Base-by-base conservation (phyloP, 35 echinoderm and acorn worm species). In the Strongylocentrotus purpuratus region DNA sequence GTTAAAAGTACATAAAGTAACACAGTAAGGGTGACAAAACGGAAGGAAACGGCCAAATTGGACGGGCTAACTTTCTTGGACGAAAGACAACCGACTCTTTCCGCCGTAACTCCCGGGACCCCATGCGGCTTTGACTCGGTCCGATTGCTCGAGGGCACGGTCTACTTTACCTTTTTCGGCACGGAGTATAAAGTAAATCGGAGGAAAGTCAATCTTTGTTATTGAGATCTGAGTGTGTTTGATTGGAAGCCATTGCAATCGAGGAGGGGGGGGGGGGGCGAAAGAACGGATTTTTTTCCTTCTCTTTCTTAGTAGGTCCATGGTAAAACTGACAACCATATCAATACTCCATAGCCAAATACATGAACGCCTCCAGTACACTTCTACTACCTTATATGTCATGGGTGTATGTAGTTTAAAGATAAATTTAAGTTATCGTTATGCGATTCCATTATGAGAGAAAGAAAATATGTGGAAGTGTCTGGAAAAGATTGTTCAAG, bases 51-150 rank as follows among this genome's bases (percentile, higher is more conserved):
- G 65, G 65, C 65, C 65, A 78, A 78, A 78, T 78, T 78, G 65
- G 65, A 78, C 65, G 20, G 65, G 65, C 65, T 78, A 78, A 78
- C 65, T 78, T 78, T 78, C 65, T 78, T 78, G 65, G 65, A 78
- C 65, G 65, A 78, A 78, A 78, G 65, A n/a, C 65, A 78, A 78
- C 65, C 65, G 65, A 78, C 65, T 78, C 65, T 89, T 89, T 89
- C 87, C 45, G 87, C 87, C 87, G 87, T 89, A 46, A 18, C 87
- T 89, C 45, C 87, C 31, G 32, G 32, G 87, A 89, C 87, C 87
- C 87, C 87, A 89, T 89, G 87, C 87, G 32, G 87, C 32, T 33
- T 25, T 15, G 45, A 45, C 33, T 45, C 87, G 87, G 33, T 89
- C 87, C 87, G 5, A 89, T 89, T 46, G 87, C 87, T 35, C 32